These are phyloP conservation scores for Seira ritae DNA, from an alignment of 2,888 invertebrate genomes.

Conservation along the genomic window DNA sequence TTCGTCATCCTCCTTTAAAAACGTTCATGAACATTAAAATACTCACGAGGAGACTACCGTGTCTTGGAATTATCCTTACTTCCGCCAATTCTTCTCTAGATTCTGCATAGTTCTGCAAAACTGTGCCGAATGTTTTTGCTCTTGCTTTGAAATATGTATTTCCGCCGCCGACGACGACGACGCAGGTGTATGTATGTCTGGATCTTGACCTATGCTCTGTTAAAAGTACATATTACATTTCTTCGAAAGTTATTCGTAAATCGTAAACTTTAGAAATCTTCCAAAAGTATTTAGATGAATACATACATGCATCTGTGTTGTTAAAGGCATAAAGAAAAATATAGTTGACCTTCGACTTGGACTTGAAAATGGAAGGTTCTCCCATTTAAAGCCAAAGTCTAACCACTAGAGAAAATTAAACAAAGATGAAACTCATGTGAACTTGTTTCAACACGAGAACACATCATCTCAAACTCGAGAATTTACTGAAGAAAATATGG, in stretches of 20 bases:
- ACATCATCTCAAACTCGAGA: background rate
- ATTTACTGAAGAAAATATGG: constrained; percentile 1
- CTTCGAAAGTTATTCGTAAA: background rate
- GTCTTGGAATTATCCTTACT: background rate
- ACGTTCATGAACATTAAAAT: too few relatives aligned
- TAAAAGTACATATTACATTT: too few relatives aligned
- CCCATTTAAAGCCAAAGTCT: too few relatives aligned
- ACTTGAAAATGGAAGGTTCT: constrained; percentile 1
- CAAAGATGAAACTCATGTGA: background rate
- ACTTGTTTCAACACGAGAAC: background rate
- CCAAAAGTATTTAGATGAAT: too few relatives aligned
- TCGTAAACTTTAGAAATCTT: background rate
- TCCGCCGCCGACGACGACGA: too few relatives aligned
- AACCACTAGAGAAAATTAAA: too few relatives aligned
- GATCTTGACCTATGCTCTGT: too few relatives aligned
- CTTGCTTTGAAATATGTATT: too few relatives aligned
- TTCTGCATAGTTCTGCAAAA: too few relatives aligned
- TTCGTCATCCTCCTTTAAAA: background rate
- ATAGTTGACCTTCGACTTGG: constrained; percentile 38
- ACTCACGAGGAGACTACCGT: too few relatives aligned
- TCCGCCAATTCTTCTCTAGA: background rate
- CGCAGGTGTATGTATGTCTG: too few relatives aligned
- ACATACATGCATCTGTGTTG: background rate
- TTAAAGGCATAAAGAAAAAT: constrained; percentile 3
- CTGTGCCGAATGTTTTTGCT: too few relatives aligned